These are phyloP conservation scores for Iphiclides podalirius DNA, from an alignment of 2,888 invertebrate species.

Conservation along the genomic window DNA sequence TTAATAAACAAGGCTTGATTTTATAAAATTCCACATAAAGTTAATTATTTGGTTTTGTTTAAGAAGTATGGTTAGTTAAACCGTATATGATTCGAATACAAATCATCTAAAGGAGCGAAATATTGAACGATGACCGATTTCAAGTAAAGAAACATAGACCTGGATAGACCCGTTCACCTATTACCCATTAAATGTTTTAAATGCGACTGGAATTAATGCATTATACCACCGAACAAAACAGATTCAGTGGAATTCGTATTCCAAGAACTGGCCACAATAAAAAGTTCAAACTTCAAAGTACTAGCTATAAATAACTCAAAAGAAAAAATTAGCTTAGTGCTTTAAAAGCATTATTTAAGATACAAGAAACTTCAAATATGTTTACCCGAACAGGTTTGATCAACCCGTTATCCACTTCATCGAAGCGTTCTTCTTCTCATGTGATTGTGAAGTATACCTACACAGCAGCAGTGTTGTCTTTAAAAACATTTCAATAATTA, in stretches of 20 bases:
- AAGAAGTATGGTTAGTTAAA: no score
- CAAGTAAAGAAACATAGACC: conserved; percentile 31
- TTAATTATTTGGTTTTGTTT: no score
- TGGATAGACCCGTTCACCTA: conserved; percentile 40
- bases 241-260: conserved; percentile 3
- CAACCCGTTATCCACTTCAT: no score
- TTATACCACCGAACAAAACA: neutral
- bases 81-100: no score
- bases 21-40: no score
- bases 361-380: neutral
- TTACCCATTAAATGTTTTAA: neutral
- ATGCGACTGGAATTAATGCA: conserved; percentile 4
- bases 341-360: neutral
- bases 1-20: no score
- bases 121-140: conserved; percentile 20
- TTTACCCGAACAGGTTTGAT: neutral
- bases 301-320: neutral
- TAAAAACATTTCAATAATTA: no score
- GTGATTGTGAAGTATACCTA: no score
- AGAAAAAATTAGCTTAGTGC: neutral
- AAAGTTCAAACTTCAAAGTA: no score
- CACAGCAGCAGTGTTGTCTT: no score
- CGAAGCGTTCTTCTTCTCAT: no score
- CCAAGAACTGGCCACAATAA: neutral
- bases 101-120: no score